Base-by-base conservation (phyloP, 2,797 vertebrate species). In the Thunnus albacares region DNA sequence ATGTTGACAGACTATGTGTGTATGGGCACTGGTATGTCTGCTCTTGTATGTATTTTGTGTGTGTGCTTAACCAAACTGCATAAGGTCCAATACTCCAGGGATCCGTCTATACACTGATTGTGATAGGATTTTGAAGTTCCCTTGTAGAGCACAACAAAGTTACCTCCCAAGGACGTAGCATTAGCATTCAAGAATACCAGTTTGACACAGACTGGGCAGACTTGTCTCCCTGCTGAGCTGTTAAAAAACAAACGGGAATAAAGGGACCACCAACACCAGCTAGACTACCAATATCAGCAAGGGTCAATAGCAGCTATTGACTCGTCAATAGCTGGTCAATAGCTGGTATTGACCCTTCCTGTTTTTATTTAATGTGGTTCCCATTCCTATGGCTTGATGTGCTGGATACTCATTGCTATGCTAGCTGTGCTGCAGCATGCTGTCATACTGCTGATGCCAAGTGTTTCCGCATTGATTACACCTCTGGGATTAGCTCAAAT, bases 321-420 rank as follows among this genome's bases (percentile, higher is more conserved):
- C 30, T 30, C 5, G 35, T 38, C 35, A 38, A 38, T 38, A 38
- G 35, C 35, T 38, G 35, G 7, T 92, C 47, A 75, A 93, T 96
- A 94, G 89, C 89, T 83, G 82, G 77, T 94, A 96, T 96, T 96
- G 94, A 96, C 88, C 93, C 80, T 90, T 92, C 85, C 89, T 80
- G 83, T 87, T 96, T 95, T 95, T 95, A 95, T 96, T 96, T 93
- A 95, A 95, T 93, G 94, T 90, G 78, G 88, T 91, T 94, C 89
- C 81, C 84, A 82, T 92, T 95, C 86, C 82, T 79, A 38, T 71
- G 83, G 85, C 83, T 86, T 82, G 89, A 89, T 91, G 93, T 92
- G 82, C 87, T 67, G 77, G 67, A 61, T 74, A 45, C 88, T 90
- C 93, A 93, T 94, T 92, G 89, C 92, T 89, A 95, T 94, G 91